phyloP scores from a whole-genome alignment of 2,113 vertebrate genomes.

The Zosterops hypoxanthus region DNA sequence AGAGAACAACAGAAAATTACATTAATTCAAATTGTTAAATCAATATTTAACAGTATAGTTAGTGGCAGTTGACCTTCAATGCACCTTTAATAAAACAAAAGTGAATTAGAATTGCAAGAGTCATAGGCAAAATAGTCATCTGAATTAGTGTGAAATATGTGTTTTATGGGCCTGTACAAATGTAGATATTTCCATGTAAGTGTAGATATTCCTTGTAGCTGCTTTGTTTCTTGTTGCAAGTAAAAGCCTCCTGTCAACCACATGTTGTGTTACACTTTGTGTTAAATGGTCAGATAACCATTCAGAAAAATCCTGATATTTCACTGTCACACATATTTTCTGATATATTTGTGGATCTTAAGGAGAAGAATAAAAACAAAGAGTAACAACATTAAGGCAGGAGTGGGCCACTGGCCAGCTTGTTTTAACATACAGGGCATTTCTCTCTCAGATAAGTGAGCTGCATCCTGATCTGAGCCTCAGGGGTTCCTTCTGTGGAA shows the following conservation, averaged over 20 bases:
- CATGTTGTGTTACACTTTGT: background rate
- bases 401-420: background rate
- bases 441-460: background rate
- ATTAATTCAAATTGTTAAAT: constrained; percentile 74
- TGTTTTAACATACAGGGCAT: background rate
- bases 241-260: background rate
- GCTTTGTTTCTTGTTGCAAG: background rate
- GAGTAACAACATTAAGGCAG: background rate
- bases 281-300: background rate
- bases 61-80: constrained; percentile 65
- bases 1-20: constrained; percentile 67
- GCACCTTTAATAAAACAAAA: constrained; percentile 67
- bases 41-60: constrained; percentile 74
- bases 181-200: background rate
- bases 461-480: background rate
- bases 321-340: background rate
- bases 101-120: constrained; percentile 45
- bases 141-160: constrained; percentile 4
- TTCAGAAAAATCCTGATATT: background rate
- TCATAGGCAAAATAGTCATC: constrained; percentile 18
- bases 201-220: background rate
- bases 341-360: background rate
- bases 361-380: background rate
- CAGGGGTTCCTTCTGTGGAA: background rate
- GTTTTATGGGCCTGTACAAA: background rate